A percentile compares a stretch with the other conserved stretches of the same genome.
These are phyloP conservation scores for Grus americana DNA, from an alignment of 2,113 vertebrate species.

Conservation along the genomic window DNA sequence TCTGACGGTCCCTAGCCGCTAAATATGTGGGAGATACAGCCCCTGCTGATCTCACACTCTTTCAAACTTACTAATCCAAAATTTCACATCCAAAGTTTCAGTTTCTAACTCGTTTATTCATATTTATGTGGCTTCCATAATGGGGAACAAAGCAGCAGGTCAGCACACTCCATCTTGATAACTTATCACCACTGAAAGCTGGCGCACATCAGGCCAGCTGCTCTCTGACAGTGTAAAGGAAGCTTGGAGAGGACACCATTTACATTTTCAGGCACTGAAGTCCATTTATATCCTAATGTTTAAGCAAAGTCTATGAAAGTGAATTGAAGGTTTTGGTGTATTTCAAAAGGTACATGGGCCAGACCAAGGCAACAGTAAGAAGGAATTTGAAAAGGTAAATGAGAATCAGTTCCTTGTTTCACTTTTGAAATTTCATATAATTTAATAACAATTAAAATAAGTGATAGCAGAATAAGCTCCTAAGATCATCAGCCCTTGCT, in stretches of 20 bases:
- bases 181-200: not conserved
- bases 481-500: not conserved
- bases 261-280: not conserved
- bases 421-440: not conserved
- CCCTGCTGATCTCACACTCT: not conserved
- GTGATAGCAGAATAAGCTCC: not conserved
- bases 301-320: not conserved
- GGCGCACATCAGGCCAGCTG: accelerated
- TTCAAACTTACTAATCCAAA: not conserved
- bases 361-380: not conserved
- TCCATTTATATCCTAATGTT: not conserved
- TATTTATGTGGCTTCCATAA: not conserved
- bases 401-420: not conserved
- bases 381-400: not conserved
- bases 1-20: not conserved
- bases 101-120: not conserved
- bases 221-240: not conserved
- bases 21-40: not conserved
- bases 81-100: not conserved
- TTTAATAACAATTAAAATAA: not conserved
- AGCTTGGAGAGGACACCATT: not conserved
- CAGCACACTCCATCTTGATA: not conserved
- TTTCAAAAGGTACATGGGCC: not conserved
- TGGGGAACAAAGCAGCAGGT: not conserved
- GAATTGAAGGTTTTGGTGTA: not conserved